Evolutionary conservation across 2,888 invertebrate genomes (phyloP).

Genomic region (Drosophila falleni): DNA sequence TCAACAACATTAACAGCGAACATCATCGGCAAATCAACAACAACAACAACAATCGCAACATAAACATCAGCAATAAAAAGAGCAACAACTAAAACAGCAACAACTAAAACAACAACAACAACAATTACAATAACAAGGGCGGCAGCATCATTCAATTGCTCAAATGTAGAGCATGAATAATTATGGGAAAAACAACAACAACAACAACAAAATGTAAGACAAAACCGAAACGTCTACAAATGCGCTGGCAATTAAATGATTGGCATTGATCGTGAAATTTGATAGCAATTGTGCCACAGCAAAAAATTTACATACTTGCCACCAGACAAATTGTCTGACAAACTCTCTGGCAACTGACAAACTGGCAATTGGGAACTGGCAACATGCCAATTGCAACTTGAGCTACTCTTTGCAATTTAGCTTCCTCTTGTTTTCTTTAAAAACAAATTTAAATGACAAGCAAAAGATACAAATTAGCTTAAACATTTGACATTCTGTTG

Average conservation of each 20-base stretch:
- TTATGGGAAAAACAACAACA: constrained; percentile 50
- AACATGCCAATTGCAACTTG: constrained; percentile 65
- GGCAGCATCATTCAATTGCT: constrained; percentile 43
- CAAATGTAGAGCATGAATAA: constrained; percentile 73
- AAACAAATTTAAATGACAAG: background rate
- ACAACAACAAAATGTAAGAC: constrained; percentile 25
- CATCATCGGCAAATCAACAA: constrained; percentile 40
- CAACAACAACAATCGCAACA: constrained; percentile 4
- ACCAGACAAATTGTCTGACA: constrained; percentile 66
- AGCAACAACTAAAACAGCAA: background rate
- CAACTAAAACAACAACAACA: no score
- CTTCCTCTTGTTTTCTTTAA: constrained; percentile 1
- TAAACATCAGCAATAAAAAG: background rate
- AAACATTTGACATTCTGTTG: constrained; percentile 29
- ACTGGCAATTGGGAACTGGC: constrained; percentile 50
- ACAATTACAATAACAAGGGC: constrained; percentile 2
- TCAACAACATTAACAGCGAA: constrained; percentile 20
- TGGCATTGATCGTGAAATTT: constrained; percentile 78
- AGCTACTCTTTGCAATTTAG: constrained; percentile 15
- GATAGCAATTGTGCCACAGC: constrained; percentile 70
- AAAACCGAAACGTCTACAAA: constrained; percentile 31
- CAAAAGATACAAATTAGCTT: background rate
- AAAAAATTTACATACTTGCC: constrained; percentile 38
- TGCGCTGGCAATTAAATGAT: constrained; percentile 72
- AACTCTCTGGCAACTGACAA: constrained; percentile 16